These are phyloP conservation scores for Tineola bisselliella DNA, from an alignment of 2,888 invertebrate genomes.

Conservation along the genomic window DNA sequence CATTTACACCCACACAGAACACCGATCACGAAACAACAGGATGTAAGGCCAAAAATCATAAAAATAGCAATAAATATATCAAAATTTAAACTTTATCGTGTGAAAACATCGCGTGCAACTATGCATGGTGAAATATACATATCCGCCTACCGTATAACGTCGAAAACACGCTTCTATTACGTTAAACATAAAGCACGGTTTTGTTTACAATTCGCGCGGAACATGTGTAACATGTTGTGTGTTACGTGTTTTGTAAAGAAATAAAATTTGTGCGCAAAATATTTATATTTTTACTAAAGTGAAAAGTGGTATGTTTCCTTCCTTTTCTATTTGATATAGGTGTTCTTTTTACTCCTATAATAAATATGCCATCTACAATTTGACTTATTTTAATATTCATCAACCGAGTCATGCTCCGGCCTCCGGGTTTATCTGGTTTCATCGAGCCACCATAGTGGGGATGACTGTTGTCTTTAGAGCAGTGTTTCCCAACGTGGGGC, in stretches of 20 bases:
- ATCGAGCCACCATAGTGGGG: no score
- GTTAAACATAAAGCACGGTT: background rate
- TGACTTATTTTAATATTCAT: no score
- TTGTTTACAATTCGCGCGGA: background rate
- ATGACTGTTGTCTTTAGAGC: no score
- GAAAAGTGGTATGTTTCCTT: constrained; percentile 14
- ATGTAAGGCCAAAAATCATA: background rate
- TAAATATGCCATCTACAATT: no score
- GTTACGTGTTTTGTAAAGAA: background rate
- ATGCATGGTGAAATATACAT: background rate
- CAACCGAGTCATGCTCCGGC: no score
- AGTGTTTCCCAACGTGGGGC: no score
- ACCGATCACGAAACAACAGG: background rate
- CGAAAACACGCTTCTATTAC: background rate
- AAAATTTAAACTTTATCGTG: constrained; percentile 10
- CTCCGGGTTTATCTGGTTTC: no score
- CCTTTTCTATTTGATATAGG: background rate
- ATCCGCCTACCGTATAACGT: background rate
- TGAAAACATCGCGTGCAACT: constrained; percentile 7
- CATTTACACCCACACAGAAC: no score
- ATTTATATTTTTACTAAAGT: constrained; percentile 7
- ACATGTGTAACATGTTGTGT: background rate
- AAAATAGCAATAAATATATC: constrained; percentile 13
- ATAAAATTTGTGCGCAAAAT: background rate
- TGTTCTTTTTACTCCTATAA: no score